Percentiles rank a stretch among this genome's conserved stretches.
Conservation (phyloP, 2,113 vertebrate species). For the Psilopsiagon aymara region DNA sequence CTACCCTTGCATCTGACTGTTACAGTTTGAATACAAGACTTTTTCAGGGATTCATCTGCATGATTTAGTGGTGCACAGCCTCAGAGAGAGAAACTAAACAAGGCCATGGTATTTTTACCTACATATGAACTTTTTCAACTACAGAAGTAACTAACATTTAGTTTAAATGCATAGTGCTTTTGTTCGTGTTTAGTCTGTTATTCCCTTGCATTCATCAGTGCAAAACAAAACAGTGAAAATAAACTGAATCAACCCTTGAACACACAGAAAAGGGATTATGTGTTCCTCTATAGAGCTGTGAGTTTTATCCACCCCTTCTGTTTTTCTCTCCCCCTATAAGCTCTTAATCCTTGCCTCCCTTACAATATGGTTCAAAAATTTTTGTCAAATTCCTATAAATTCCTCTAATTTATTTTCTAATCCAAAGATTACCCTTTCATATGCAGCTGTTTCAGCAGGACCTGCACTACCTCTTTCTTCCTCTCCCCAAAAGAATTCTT, state of each 20-base stretch:
- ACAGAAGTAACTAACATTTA: background rate
- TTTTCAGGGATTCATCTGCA: background rate
- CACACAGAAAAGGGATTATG: background rate
- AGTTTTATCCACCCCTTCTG: background rate
- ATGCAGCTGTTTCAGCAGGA: background rate
- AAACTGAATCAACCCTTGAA: background rate
- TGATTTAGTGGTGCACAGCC: background rate
- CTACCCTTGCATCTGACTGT: background rate
- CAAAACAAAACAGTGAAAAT: background rate
- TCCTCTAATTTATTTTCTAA: conserved; percentile 42
- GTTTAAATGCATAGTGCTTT: background rate
- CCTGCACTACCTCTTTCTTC: background rate
- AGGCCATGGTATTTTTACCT: background rate
- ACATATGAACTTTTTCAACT: background rate
- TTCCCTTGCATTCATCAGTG: background rate
- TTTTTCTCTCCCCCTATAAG: background rate
- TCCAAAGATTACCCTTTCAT: conserved; percentile 5
- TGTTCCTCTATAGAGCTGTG: background rate
- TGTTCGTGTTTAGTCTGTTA: background rate
- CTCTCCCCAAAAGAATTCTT: background rate
- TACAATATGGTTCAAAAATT: background rate
- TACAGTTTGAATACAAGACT: background rate
- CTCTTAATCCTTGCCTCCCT: conserved; percentile 2
- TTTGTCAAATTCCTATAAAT: conserved; percentile 24
- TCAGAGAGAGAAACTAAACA: background rate